Evolutionary conservation across 1,140 invertebrate genomes (phyloP).

Genomic region (Eubasilissa regina): DNA sequence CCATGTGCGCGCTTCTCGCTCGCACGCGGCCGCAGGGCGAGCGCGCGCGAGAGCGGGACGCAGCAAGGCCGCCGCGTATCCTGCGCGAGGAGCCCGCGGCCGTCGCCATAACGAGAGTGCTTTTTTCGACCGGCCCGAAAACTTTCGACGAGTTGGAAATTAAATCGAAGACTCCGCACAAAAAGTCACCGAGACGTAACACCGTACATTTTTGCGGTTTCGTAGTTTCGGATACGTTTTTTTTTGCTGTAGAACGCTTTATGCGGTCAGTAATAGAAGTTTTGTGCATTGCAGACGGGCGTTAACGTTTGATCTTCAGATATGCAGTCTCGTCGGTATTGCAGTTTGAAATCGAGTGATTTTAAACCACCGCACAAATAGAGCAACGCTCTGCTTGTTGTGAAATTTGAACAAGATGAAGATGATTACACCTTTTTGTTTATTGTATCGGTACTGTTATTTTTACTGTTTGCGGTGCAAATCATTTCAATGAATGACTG

Average conservation of each 20-base stretch:
- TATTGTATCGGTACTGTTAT: background rate
- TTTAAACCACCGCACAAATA: background rate
- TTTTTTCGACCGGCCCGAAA: background rate
- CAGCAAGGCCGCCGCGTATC: conserved; percentile 33
- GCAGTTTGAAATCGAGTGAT: background rate
- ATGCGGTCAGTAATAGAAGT: background rate
- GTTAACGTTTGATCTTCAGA: conserved; percentile 9
- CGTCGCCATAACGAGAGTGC: background rate
- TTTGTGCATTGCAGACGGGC: background rate
- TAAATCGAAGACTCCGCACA: background rate
- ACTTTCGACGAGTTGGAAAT: background rate
- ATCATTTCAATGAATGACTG: conserved; percentile 29
- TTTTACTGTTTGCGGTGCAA: background rate
- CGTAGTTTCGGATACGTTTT: background rate
- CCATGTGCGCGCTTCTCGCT: conserved; percentile 8
- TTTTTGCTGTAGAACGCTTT: background rate
- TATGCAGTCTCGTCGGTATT: background rate
- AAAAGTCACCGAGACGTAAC: background rate
- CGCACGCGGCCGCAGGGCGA: background rate
- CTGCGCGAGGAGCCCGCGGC: conserved; percentile 15
- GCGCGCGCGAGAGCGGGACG: background rate
- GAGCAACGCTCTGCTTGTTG: background rate
- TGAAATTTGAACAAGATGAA: background rate
- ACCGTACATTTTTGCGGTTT: background rate
- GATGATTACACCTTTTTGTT: background rate